Evolutionary conservation across 2,888 invertebrate genomes (phyloP).

Genomic region (Eledone cirrhosa): DNA sequence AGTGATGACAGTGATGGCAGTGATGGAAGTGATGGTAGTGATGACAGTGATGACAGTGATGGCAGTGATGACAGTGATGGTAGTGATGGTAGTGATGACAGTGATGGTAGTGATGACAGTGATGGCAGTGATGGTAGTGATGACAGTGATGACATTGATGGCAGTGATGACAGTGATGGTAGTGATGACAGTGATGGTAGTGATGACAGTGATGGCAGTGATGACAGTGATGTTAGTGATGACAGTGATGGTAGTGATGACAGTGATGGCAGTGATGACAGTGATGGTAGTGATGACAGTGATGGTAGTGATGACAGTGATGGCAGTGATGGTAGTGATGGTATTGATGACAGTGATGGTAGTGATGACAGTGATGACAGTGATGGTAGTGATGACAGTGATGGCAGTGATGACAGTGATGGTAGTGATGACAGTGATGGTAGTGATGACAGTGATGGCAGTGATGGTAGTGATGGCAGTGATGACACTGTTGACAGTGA

Average conservation of each 20-base stretch:
- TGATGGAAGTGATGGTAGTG: too few relatives aligned
- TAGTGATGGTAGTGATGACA: slow-evolving; percentile 31
- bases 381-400: background rate
- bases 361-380: slow-evolving; percentile 16
- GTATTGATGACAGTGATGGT: too few relatives aligned
- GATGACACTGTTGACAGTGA: too few relatives aligned
- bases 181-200: slow-evolving; percentile 24
- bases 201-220: slow-evolving; percentile 28
- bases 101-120: slow-evolving; percentile 31
- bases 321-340: too few relatives aligned
- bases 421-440: slow-evolving; percentile 12
- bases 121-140: background rate
- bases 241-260: slow-evolving; percentile 26
- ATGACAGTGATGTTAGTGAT: too few relatives aligned
- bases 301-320: slow-evolving; percentile 8
- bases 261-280: slow-evolving; percentile 28
- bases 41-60: too few relatives aligned
- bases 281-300: slow-evolving; percentile 26
- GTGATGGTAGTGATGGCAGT: too few relatives aligned
- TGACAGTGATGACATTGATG: too few relatives aligned
- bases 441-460: background rate
- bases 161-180: too few relatives aligned
- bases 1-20: too few relatives aligned
- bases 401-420: slow-evolving; percentile 22
- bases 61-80: slow-evolving; percentile 26